Evolutionary conservation across 2,113 vertebrate genomes (phyloP), one percentile per base, ranked within the genome.

Genomic region (Sylvia atricapilla): DNA sequence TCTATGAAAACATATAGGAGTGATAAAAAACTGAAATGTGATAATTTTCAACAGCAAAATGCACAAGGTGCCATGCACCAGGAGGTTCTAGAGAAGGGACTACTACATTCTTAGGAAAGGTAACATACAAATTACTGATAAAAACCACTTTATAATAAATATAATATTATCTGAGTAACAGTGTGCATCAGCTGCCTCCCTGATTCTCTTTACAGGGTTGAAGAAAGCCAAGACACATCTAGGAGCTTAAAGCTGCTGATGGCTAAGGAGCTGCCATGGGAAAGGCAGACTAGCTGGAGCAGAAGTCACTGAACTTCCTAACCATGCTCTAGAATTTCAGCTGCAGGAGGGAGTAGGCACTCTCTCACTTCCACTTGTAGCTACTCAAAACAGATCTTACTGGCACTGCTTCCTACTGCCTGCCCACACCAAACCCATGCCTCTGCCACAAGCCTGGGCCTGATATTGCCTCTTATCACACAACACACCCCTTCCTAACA

Each of bases 51-150:
- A 93, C 76, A 92, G 89, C 81, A 96, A 77, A 87, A 97, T 64
- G 92, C 76, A 95, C 6, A 31, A 97, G 63, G 95, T 97, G 95
- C 97, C 95, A 96, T 94, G 94, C 84, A 89, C 93, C 89, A 89
- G n/a, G 44, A 87, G 60, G 73, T 73, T 94, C 86, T 74, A 78
- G 15, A 82, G 46, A 86, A 52, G 14, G 23, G 72, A 79, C 5
- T 33, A 73, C 4, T 28, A 79, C 4, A 31, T 53, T 84, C 52
- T 84, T 22, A 39, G 62, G 41, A 82, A 86, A 91, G 28, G 35
- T n/a, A 75, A 58, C 59, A 75, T 64, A 85, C 58, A 76, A 72
- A 60, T 68, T 55, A 56, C 47, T 63, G 33, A 74, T 21, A 47
- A 89, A 94, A 84, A 27, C 1, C 43, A 49, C 43, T 37, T 37